A percentile compares a stretch with the other conserved stretches of the same genome.
Evolutionary conservation across 37 sponge, comb jelly and placozoan species (phyloP).

Genomic region (Aphrocallistes beatrix): DNA sequence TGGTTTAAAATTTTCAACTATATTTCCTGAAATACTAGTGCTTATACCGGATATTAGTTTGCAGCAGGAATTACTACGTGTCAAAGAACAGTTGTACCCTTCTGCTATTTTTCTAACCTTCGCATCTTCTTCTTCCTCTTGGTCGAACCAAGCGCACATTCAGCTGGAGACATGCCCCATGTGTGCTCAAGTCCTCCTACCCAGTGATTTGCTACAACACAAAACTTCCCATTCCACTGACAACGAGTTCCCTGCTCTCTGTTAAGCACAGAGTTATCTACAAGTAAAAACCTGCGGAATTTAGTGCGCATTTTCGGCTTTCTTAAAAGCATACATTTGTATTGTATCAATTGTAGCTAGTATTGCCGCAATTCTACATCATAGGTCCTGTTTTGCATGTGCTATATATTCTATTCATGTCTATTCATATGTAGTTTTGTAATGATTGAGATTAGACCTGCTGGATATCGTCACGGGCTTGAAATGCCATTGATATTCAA

Average conservation of each 20-base stretch:
- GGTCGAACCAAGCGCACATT: background rate
- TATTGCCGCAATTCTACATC: background rate
- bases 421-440: background rate
- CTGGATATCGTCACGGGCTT: too few species aligned
- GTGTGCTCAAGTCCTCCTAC: background rate
- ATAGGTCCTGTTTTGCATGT: background rate
- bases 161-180: background rate
- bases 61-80: background rate
- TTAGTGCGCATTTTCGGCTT: background rate
- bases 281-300: background rate
- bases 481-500: too few species aligned
- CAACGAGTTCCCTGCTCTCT: background rate
- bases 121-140: background rate
- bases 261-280: background rate
- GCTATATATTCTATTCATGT: constrained; percentile 2
- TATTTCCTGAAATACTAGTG: background rate
- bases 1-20: background rate
- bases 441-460: too few species aligned
- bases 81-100: background rate
- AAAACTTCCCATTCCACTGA: background rate
- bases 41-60: background rate
- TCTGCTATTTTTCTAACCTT: background rate
- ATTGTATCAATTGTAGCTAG: background rate
- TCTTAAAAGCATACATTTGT: background rate
- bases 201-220: background rate